Conservation (phyloP, 2,113 vertebrate genomes). For the Lophochroa leadbeateri region DNA sequence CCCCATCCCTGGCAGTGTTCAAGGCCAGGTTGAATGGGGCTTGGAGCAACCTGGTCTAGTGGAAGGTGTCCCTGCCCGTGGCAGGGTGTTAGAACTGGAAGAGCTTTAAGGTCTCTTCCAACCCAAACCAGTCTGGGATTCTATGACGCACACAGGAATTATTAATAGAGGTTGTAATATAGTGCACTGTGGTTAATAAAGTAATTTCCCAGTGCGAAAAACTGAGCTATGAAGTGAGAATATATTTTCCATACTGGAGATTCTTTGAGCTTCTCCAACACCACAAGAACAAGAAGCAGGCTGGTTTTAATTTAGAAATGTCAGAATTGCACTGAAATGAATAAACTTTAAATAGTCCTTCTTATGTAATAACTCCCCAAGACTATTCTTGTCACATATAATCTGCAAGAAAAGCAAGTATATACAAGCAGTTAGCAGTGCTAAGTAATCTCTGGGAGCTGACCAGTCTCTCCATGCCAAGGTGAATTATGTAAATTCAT, state of each 20-base stretch:
- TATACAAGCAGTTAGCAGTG: not conserved
- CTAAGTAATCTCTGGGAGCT: not conserved
- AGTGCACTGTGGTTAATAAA: not conserved
- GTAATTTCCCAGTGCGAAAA: not conserved
- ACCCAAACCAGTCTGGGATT: not conserved
- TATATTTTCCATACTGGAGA: not conserved
- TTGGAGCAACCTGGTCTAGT: not conserved
- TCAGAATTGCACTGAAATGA: conserved; percentile 23
- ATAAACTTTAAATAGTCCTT: conserved; percentile 13
- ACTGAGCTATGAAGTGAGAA: not conserved
- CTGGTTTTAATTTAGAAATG: conserved; percentile 13
- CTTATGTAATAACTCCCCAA: conserved; percentile 32
- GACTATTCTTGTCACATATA: conserved; percentile 24
- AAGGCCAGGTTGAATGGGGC: not conserved
- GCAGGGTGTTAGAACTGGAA: not conserved
- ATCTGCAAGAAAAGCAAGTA: not conserved
- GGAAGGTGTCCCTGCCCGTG: not conserved
- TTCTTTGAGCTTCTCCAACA: not conserved
- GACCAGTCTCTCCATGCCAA: not conserved
- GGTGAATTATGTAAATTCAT: not conserved
- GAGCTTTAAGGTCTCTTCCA: not conserved
- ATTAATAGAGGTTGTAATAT: not conserved
- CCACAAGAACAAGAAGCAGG: not conserved
- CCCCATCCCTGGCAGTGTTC: not conserved
- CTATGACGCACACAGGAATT: not conserved